Conservation (phyloP, 2,888 invertebrate species). For the Napeogenes inachia region DNA sequence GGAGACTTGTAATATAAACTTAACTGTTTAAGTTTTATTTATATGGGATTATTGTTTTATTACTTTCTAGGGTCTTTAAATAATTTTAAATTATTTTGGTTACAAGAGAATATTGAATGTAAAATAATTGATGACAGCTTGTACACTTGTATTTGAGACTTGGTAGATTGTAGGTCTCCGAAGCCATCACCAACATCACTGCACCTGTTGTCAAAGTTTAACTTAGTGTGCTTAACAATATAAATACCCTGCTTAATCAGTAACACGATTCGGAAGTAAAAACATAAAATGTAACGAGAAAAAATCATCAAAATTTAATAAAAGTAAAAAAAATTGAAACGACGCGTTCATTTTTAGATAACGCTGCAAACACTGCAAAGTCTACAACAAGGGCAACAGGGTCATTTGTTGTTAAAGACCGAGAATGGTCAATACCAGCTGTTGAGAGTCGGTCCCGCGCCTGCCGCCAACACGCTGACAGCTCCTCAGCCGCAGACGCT, state of each 20-base stretch:
- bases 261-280: background rate
- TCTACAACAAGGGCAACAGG: slow-evolving; percentile 91
- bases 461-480: slow-evolving; percentile 77
- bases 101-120: no score
- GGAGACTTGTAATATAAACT: no score
- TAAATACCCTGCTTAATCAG: background rate
- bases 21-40: no score
- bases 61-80: no score
- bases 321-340: slow-evolving; percentile 49
- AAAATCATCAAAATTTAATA: background rate
- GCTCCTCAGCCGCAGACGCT: slow-evolving; percentile 83
- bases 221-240: slow-evolving; percentile 2
- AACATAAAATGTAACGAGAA: background rate
- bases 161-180: background rate
- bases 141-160: background rate
- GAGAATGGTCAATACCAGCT: slow-evolving; percentile 98
- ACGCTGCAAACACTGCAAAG: slow-evolving; percentile 92
- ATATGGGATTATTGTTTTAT: no score
- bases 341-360: slow-evolving; percentile 81
- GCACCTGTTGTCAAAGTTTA: background rate
- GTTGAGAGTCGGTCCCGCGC: slow-evolving; percentile 87
- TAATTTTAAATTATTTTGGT: no score
- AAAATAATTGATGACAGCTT: background rate
- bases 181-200: background rate
- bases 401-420: slow-evolving; percentile 94